Evolutionary conservation across 2,888 invertebrate genomes (phyloP).

Genomic region (Halocaridina rubra): DNA sequence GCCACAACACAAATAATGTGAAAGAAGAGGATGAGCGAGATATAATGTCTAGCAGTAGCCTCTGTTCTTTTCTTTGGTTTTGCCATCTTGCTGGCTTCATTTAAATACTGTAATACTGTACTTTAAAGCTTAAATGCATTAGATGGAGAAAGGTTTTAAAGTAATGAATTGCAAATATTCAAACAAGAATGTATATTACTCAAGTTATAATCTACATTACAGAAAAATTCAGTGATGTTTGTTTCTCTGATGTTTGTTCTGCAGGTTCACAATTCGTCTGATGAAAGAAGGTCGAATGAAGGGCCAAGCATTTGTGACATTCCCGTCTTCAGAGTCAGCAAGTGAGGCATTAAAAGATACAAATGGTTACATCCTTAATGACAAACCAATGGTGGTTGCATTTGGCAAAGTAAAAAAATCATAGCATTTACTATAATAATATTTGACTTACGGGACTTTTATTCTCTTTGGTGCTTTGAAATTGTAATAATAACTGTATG

Average conservation of each 20-base stretch:
- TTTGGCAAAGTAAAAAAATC: slow-evolving; percentile 72
- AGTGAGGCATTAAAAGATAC: slow-evolving; percentile 83
- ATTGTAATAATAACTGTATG: too few relatives aligned
- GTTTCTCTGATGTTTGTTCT: slow-evolving; percentile 71
- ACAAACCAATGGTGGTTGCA: slow-evolving; percentile 91
- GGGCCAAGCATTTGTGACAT: slow-evolving; percentile 92
- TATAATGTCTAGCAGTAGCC: too few relatives aligned
- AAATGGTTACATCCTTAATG: slow-evolving; percentile 87
- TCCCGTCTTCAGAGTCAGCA: slow-evolving; percentile 78
- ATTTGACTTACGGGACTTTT: not conserved
- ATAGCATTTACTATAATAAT: not conserved
- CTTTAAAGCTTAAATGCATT: not conserved
- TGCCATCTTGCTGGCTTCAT: not conserved
- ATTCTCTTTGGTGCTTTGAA: too few relatives aligned
- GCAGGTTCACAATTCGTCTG: slow-evolving; percentile 78
- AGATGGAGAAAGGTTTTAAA: not conserved
- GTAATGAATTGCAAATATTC: not conserved
- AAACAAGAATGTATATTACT: not conserved
- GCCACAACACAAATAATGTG: too few relatives aligned
- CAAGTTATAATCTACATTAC: too few relatives aligned
- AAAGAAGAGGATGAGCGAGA: too few relatives aligned
- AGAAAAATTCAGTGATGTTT: too few relatives aligned
- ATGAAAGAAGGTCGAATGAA: slow-evolving; percentile 97
- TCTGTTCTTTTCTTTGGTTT: not conserved
- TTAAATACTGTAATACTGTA: not conserved